These are phyloP conservation scores for Ptiloglossa arizonensis DNA, from an alignment of 1,140 invertebrate genomes.

Conservation along the genomic window DNA sequence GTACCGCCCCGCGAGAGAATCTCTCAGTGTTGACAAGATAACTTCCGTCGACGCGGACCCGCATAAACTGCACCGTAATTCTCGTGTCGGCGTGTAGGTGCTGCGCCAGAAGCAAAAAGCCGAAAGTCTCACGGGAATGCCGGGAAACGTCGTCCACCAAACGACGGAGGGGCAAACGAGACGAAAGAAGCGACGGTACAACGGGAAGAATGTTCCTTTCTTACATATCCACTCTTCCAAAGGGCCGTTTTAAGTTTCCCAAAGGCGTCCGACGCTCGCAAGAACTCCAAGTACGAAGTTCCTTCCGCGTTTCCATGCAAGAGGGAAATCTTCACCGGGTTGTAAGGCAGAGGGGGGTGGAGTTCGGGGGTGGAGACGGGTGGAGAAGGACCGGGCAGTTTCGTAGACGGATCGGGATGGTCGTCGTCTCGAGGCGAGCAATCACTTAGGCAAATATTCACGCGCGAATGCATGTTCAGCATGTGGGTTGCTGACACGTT, in stretches of 20 bases:
- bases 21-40: too few relatives aligned
- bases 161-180: slow-evolving; percentile 3
- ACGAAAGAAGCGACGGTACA: background rate
- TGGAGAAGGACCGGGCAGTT: slow-evolving; percentile 47
- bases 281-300: slow-evolving; percentile 68
- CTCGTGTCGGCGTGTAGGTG: background rate
- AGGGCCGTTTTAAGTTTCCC: slow-evolving; percentile 66
- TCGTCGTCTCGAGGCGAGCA: slow-evolving; percentile 75
- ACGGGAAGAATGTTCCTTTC: slow-evolving; percentile 23
- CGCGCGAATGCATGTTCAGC: slow-evolving; percentile 73
- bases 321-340: slow-evolving; percentile 30
- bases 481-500: slow-evolving; percentile 75
- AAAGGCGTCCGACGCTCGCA: slow-evolving; percentile 52
- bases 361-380: too few relatives aligned
- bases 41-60: background rate
- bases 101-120: background rate
- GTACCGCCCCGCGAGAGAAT: too few relatives aligned
- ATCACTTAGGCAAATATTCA: slow-evolving; percentile 81
- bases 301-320: slow-evolving; percentile 44
- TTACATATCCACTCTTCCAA: slow-evolving; percentile 14
- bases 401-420: slow-evolving; percentile 49
- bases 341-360: slow-evolving; percentile 45
- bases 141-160: slow-evolving; percentile 2
- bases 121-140: slow-evolving; percentile 1
- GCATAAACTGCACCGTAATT: slow-evolving; percentile 19